These are phyloP conservation scores for Cebidichthys violaceus DNA, from an alignment of 2,113 vertebrate genomes.

Conservation along the genomic window DNA sequence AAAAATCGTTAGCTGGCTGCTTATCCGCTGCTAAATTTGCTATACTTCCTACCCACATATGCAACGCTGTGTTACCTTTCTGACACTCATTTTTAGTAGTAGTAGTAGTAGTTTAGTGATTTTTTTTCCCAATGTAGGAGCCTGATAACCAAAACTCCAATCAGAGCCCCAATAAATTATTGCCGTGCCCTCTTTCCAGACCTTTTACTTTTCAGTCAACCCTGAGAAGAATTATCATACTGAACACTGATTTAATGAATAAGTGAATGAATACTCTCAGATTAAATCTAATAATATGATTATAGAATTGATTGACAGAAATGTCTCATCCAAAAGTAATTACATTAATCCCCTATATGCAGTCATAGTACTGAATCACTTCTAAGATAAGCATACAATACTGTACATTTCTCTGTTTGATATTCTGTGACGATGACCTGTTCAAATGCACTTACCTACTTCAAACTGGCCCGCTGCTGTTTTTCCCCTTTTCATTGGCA, in stretches of 20 bases:
- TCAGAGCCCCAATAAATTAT: conserved; percentile 19
- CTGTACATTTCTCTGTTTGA: not conserved
- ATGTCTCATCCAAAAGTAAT: conserved; percentile 39
- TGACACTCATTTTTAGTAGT: not conserved
- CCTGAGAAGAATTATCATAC: conserved; percentile 15
- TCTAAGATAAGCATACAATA: not conserved
- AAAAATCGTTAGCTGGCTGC: conserved; percentile 6
- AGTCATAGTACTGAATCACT: not conserved
- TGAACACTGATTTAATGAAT: conserved; percentile 12
- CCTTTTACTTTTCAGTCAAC: conserved; percentile 24
- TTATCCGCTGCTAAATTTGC: conserved; percentile 14
- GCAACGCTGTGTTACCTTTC: not conserved
- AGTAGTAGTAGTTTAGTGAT: not conserved
- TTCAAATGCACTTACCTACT: conserved; percentile 11
- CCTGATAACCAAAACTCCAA: conserved; percentile 24
- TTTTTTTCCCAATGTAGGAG: not conserved
- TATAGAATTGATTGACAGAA: conserved; percentile 37
- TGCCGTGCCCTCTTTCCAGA: not conserved
- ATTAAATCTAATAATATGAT: conserved; percentile 38
- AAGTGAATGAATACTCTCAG: conserved; percentile 18
- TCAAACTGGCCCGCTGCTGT: not conserved
- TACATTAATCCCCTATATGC: conserved; percentile 14
- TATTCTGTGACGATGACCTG: conserved; percentile 11
- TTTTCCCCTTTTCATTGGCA: not conserved
- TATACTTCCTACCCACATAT: conserved; percentile 2